Evolutionary conservation across 64 coral and sea anemone species (phyloP), one percentile per base, ranked within the genome.

Genomic region (Catalaphyllia jardinei): DNA sequence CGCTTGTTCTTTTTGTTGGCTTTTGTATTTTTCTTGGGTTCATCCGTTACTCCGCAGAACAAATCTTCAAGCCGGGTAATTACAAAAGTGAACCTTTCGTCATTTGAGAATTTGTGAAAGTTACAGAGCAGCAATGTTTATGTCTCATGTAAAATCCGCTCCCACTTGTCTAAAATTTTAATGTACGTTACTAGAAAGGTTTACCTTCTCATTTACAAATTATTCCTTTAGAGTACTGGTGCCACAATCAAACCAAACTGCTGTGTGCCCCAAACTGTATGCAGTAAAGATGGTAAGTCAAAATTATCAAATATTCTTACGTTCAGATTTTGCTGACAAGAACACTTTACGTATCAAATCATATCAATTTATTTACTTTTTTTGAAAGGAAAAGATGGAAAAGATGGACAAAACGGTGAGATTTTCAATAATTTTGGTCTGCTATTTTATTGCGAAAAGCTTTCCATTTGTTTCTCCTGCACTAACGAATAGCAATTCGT

Each of bases 381-480:
- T 50, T 77, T 6, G 35, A 22, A 18, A 77, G 74, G 74, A 46
- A 77, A 77, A 77, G 74, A 77, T 17, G 74, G 74, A 38, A 77
- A 77, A 77, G 74, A 77, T 77, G 74, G 74, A 46, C 33, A 42
- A 77, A 77, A 77, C 35, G 74, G 74, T 77, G 74, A 77, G 74
- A 46, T 77, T 42, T 77, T 1, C 65, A 12, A 69, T 25, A 69
- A 27, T 69, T 69, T 7, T 27, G 1, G 3, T 69, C 22, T 69
- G n/a, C 9, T 69, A 67, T 19, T 25, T 67, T 24, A 19, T 8
- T 4, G 24, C 1, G 60, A 19, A 62, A 3, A 20, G 8, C 20
- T 65, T 69, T 69, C 11, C 10, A 69, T 7, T 65, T 69, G 25
- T 28, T 69, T 69, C 22, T 27, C 65, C 33, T 1, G 33, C 33